These are phyloP conservation scores for Caenorhabditis briggsae DNA, from an alignment of 1,140 invertebrate genomes.

Conservation along the genomic window DNA sequence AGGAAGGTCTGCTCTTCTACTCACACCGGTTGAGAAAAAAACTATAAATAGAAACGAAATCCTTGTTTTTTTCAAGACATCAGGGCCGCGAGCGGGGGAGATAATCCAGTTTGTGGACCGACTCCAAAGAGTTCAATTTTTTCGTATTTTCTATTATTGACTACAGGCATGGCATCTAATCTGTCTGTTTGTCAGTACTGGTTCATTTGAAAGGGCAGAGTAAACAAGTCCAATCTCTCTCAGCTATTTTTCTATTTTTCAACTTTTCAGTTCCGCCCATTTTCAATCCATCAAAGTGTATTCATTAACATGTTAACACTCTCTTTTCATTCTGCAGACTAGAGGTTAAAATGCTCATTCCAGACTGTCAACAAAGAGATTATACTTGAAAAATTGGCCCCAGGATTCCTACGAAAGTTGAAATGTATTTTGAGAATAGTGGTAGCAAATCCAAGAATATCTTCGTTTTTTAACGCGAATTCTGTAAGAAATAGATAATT, in stretches of 20 bases:
- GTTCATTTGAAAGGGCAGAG: background rate
- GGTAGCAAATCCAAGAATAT: too few relatives aligned
- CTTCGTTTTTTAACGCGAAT: too few relatives aligned
- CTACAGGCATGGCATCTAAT: background rate
- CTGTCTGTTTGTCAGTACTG: background rate
- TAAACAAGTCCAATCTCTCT: constrained; percentile 4
- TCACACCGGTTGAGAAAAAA: background rate
- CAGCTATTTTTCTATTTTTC: background rate
- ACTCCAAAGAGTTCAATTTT: constrained; percentile 20
- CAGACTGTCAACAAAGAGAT: constrained; percentile 14
- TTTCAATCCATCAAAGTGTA: constrained; percentile 38
- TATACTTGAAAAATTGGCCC: background rate
- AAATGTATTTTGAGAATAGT: too few relatives aligned
- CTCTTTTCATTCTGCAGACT: background rate
- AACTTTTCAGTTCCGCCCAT: background rate
- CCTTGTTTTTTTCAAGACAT: background rate
- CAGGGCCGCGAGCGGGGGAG: constrained; percentile 3
- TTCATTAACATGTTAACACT: background rate
- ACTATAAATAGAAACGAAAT: constrained; percentile 43
- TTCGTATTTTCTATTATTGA: background rate
- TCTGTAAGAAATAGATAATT: too few relatives aligned
- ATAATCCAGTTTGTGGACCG: constrained; percentile 8
- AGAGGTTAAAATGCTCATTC: constrained; percentile 7
- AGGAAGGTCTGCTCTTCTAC: background rate
- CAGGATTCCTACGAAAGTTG: too few relatives aligned